Percentiles rank a stretch among this genome's conserved stretches.
Conservation (phyloP, 2,113 vertebrate genomes). For the Sterrhoptilus dennistouni region DNA sequence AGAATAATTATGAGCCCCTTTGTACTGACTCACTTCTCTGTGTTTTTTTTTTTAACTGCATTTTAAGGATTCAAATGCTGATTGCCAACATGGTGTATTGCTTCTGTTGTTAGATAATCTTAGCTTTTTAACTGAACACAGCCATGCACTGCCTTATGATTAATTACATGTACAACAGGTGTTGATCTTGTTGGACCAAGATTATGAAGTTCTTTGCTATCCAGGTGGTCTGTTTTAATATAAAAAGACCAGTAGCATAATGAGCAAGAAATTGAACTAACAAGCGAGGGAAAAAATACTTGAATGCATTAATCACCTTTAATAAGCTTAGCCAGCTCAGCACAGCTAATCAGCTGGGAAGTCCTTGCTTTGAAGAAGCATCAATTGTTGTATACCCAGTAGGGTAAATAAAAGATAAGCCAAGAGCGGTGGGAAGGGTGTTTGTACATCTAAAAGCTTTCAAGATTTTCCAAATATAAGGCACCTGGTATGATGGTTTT, state of each 20-base stretch:
- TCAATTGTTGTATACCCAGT: constrained; percentile 28
- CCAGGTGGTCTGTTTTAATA: constrained; percentile 71
- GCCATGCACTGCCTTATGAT: constrained; percentile 35
- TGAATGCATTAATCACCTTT: constrained; percentile 69
- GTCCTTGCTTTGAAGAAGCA: constrained; percentile 57
- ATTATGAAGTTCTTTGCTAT: constrained; percentile 65
- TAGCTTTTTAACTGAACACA: constrained; percentile 45
- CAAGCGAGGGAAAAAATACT: constrained; percentile 1
- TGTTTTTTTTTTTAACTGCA: constrained; percentile 29
- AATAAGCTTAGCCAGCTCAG: constrained; percentile 61
- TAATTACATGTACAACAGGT: constrained; percentile 68
- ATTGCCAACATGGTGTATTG: constrained; percentile 17
- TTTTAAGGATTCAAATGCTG: constrained; percentile 51
- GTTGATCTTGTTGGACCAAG: constrained; percentile 65
- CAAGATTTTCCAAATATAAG: constrained; percentile 51
- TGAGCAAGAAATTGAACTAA: constrained; percentile 66
- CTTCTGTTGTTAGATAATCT: constrained; percentile 61
- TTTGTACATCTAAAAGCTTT: constrained; percentile 52
- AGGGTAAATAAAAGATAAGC: constrained; percentile 60
- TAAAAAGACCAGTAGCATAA: constrained; percentile 68
- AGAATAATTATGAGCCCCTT: constrained; percentile 66
- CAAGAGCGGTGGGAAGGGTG: constrained; percentile 19
- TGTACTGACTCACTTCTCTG: constrained; percentile 64
- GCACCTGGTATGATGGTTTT: constrained; percentile 47
- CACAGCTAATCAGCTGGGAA: constrained; percentile 36